Evolutionary conservation across 2,797 vertebrate species (phyloP).

Genomic region (Sebastiscus albofasciatus): DNA sequence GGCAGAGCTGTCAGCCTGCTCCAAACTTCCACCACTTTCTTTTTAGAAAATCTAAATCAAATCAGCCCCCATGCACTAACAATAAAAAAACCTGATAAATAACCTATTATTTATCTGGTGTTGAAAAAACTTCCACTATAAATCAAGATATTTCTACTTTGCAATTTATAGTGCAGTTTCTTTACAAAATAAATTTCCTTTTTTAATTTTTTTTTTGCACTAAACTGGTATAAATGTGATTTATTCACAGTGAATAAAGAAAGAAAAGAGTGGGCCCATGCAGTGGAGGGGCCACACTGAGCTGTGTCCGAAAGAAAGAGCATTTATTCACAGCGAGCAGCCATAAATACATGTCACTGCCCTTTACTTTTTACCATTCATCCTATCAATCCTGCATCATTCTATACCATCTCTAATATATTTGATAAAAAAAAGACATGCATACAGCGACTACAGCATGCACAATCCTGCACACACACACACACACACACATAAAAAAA

Average conservation of each 20-base stretch:
- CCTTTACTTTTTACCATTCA: conserved; percentile 46
- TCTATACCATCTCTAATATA: neutral
- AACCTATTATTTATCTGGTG: conserved; percentile 2
- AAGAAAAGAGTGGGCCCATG: conserved; percentile 58
- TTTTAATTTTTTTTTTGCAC: neutral
- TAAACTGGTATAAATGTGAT: conserved; percentile 28
- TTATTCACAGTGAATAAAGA: conserved; percentile 32
- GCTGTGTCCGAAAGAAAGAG: conserved; percentile 63
- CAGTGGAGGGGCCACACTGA: conserved; percentile 41
- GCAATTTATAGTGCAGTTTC: neutral
- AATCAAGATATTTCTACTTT: neutral
- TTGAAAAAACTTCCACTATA: neutral
- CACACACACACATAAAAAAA: conserved; percentile 88
- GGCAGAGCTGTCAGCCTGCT: conserved; percentile 78
- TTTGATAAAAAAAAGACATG: conserved; percentile 11
- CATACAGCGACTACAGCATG: conserved; percentile 41
- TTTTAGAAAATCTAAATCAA: conserved; percentile 59
- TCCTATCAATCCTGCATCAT: conserved; percentile 36
- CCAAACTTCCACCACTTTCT: conserved; percentile 73
- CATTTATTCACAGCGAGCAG: conserved; percentile 53
- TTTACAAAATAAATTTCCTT: neutral
- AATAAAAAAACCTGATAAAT: conserved; percentile 43
- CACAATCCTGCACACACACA: conserved; percentile 79
- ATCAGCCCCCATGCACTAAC: conserved; percentile 44
- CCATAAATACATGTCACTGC: conserved; percentile 62